These are phyloP conservation scores for Pseudomugil gertrudae DNA, from an alignment of 2,797 vertebrate genomes.

Conservation along the genomic window DNA sequence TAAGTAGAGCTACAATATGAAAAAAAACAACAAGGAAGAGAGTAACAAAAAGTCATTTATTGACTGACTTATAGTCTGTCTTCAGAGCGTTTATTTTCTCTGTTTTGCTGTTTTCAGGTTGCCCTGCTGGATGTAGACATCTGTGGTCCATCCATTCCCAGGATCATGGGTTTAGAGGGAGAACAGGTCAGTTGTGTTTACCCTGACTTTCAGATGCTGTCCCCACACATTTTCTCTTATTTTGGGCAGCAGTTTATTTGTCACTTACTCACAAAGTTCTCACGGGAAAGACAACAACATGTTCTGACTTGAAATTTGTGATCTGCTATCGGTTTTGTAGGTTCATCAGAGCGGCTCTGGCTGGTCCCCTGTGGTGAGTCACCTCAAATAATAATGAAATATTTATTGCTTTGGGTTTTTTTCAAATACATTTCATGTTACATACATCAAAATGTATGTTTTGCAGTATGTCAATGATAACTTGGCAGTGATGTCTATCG, in stretches of 20 bases:
- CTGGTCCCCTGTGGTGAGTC: conserved; percentile 96
- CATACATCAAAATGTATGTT: background rate
- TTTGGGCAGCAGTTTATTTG: background rate
- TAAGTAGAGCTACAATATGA: too few relatives aligned
- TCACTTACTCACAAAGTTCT: background rate
- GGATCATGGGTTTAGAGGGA: conserved; percentile 95
- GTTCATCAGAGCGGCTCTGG: conserved; percentile 98
- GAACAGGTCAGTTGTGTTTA: conserved; percentile 85
- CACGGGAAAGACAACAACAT: background rate
- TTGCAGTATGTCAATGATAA: conserved; percentile 95
- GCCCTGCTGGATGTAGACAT: conserved; percentile 94
- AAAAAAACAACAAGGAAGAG: too few relatives aligned
- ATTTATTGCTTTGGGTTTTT: background rate
- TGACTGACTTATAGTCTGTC: too few relatives aligned
- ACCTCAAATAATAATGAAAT: background rate
- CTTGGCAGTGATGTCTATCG: conserved; percentile 95
- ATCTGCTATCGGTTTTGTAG: conserved; percentile 58
- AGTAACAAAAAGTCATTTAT: too few relatives aligned
- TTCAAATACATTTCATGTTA: background rate
- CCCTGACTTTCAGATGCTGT: background rate
- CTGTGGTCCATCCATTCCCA: conserved; percentile 94
- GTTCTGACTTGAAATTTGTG: background rate
- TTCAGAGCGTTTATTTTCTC: background rate
- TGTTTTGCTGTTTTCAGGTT: conserved; percentile 77
- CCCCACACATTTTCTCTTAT: background rate